Conservation (phyloP, 2,797 vertebrate species). For the Glossophaga mutica region DNA sequence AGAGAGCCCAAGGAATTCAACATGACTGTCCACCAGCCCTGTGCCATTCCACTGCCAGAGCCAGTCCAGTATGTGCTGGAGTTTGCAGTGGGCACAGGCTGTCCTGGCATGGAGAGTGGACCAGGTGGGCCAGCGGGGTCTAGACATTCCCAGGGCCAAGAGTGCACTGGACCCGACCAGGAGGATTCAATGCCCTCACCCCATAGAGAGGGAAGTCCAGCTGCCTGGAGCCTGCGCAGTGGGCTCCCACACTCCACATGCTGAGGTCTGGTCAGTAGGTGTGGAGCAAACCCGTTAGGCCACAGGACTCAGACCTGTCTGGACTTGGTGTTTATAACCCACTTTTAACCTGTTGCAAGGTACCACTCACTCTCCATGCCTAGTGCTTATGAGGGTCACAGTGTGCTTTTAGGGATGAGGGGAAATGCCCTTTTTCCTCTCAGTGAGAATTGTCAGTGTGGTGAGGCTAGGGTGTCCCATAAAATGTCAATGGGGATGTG, state of each 20-base stretch:
- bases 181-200: not conserved
- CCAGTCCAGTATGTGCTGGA: constrained; percentile 83
- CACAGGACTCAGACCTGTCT: not conserved
- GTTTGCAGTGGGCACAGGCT: rapidly evolving
- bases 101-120: no score
- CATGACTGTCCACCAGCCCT: constrained; percentile 86
- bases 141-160: not conserved
- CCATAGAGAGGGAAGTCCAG: not conserved
- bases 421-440: not conserved
- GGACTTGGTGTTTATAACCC: not conserved
- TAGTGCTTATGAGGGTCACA: rapidly evolving
- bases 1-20: constrained; percentile 89
- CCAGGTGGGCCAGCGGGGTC: not conserved
- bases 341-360: not conserved
- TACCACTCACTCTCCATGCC: not conserved
- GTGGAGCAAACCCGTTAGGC: not conserved
- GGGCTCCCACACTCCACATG: rapidly evolving
- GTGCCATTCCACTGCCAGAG: constrained; percentile 81
- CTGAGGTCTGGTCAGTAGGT: not conserved
- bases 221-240: not conserved
- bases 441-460: not conserved
- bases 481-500: not conserved
- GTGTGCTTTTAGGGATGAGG: not conserved
- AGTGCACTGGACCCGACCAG: not conserved
- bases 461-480: not conserved